Evolutionary conservation across 2,797 vertebrate species (phyloP).

Genomic region (Sparus aurata): DNA sequence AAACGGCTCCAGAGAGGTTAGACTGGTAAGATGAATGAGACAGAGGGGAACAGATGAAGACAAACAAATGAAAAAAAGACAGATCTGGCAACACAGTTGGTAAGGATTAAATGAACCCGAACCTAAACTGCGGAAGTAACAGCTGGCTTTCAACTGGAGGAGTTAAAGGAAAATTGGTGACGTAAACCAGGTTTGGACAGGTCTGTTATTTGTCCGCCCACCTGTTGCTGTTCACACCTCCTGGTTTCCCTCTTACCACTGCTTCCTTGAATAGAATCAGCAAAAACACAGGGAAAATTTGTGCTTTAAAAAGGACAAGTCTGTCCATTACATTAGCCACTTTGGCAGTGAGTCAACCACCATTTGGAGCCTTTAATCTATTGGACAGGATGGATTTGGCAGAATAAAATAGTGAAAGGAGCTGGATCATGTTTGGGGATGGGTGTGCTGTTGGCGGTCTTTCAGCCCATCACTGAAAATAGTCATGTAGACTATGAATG

Average conservation of each 20-base stretch:
- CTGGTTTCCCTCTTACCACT: conserved; percentile 30
- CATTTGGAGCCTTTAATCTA: conserved; percentile 45
- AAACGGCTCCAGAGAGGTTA: conserved; percentile 25
- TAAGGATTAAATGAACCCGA: conserved; percentile 29
- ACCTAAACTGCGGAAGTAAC: conserved; percentile 25
- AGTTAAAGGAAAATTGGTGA: conserved; percentile 6
- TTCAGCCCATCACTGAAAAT: conserved; percentile 27
- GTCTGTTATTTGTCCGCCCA: conserved; percentile 40
- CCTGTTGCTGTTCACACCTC: conserved; percentile 41
- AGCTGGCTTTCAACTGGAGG: conserved; percentile 16
- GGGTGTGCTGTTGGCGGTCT: conserved; percentile 11
- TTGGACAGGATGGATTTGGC: conserved; percentile 31
- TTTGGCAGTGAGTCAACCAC: conserved; percentile 37
- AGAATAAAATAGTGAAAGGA: conserved; percentile 27
- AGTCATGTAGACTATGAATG: conserved; percentile 6
- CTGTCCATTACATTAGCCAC: conserved; percentile 28
- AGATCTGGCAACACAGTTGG: conserved; percentile 2
- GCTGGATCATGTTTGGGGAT: conserved; percentile 27
- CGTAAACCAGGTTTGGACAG: conserved; percentile 26
- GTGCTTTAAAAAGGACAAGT: conserved; percentile 23
- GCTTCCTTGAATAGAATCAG: conserved; percentile 43
- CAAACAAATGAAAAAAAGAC: conserved; percentile 7
- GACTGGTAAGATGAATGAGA: conserved; percentile 9
- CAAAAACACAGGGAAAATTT: conserved; percentile 4
- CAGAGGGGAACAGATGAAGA: neutral